Percentiles rank a stretch among this genome's conserved stretches.
These are phyloP conservation scores for Clivina fossor DNA, from an alignment of 2,888 invertebrate species.

Conservation along the genomic window DNA sequence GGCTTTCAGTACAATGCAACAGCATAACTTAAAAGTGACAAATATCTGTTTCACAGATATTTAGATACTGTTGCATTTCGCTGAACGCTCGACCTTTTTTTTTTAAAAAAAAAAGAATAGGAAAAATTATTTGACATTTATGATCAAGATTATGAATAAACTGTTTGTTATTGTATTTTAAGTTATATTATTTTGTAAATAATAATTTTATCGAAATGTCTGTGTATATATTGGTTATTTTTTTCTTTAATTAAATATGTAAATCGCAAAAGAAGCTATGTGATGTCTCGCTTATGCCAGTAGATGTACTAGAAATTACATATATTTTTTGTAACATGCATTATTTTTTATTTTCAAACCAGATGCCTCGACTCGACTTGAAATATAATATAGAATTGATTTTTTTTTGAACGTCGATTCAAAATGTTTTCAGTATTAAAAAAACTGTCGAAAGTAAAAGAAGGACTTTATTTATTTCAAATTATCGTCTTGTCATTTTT, in stretches of 20 bases:
- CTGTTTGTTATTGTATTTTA: too few species aligned
- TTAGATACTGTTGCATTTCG: too few species aligned
- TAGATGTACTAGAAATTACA: constrained; percentile 34
- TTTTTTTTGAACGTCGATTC: constrained; percentile 29
- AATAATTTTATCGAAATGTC: constrained; percentile 2
- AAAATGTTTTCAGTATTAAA: constrained; percentile 34
- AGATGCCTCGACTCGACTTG: constrained; percentile 32
- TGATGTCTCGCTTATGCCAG: constrained; percentile 6
- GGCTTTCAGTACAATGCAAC: too few species aligned
- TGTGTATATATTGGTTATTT: constrained; percentile 12
- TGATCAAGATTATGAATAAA: too few species aligned
- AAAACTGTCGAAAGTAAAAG: constrained; percentile 29
- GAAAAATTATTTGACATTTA: too few species aligned
- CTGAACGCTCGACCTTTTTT: too few species aligned
- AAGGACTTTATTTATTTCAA: too few species aligned
- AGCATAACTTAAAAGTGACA: too few species aligned
- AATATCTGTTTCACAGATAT: too few species aligned
- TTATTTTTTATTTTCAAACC: constrained; percentile 34
- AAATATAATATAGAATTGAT: constrained; percentile 25
- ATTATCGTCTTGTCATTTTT: too few species aligned
- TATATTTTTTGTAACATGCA: constrained; percentile 34
- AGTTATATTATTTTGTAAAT: constrained; percentile 6
- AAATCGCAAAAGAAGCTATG: neutral
- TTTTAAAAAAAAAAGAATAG: too few species aligned
- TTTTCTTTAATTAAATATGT: neutral